Base-by-base conservation (phyloP, 2,113 vertebrate genomes). In the Oceanodroma tethys region DNA sequence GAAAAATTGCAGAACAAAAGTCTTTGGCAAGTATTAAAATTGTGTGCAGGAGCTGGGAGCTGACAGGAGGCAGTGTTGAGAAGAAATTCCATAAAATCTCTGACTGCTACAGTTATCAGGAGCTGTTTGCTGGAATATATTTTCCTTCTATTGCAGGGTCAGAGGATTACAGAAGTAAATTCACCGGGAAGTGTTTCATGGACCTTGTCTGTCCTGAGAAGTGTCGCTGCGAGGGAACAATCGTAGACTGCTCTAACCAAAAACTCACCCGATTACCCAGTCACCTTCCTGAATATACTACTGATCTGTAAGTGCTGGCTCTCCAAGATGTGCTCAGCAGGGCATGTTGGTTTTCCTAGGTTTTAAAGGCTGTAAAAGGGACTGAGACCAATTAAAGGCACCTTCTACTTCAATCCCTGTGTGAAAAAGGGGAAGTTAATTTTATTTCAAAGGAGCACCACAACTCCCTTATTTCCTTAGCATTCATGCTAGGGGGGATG, bases 161-260 rank as follows among this genome's bases (percentile, higher is more conserved):
- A 32, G 99, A 99, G 93, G 99, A 99, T 93, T 99, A 99, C 92
- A 99, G 99, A 63, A 99, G 98, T 94, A 99, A 99, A 67, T 98
- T 99, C 92, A 99, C 98, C 4, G 98, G 99, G 2, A 99, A 99
- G 36, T 99, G 99, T 94, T 99, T 99, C 98, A 99, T 99, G 98
- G 99, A 99, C 91, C 98, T 99, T 12, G 98, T 99, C 26, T 99
- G 99, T 98, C 99, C 99, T 0, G 99, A 99, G 97, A 99, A 98
- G 93, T 99, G 99, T 84, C 99, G 99, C 95, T 99, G 99, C 1
- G 99, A 99, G 95, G 99, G 99, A 58, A 99, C 99, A 1, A 83
- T 99, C 22, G 99, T 99, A 15, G 99, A 99, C 98, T 99, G 99
- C 98, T 99, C 99, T 75, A 99, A 99, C 96, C 99, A 99, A 84